Evolutionary conservation across 2,113 vertebrate species (phyloP), one percentile per base, ranked within the genome.

Genomic region (Herpetotheres cachinnans): DNA sequence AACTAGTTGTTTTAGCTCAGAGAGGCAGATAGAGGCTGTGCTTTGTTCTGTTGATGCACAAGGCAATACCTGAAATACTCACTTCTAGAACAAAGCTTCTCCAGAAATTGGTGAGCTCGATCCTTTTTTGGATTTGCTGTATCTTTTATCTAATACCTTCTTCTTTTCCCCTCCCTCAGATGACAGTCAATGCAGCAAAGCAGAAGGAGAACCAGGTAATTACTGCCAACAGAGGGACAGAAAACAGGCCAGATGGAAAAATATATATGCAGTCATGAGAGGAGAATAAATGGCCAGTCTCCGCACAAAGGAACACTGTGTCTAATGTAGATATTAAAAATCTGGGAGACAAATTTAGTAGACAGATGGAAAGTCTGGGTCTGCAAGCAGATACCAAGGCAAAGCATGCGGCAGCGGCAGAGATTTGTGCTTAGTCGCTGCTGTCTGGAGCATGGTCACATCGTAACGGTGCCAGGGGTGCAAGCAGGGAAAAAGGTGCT

Each of bases 141-240:
- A 25, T 42, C 26, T 84, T 87, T 76, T 67, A 16, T 26, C 34
- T 61, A 79, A 58, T 9, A 34, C 24, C 30, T 66, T 89, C 34
- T 79, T 70, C 22, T 77, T 74, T 77, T 79, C 16, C 10, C 10
- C 20, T 87, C 58, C 74, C 42, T 66, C 94, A 97, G 97, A 84
- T 52, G 8, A 90, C 3, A 25, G 10, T 12, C 78, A 80, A 12
- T 97, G 97, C 5, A 30, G 36, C 44, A 25, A 40, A 38, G 26
- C 56, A 70, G 30, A 19, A 26, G 77, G 44, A 70, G 40, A 94
- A 73, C 81, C 93, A 96, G 97, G 97, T 97, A 95, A 97, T 77
- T 77, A 50, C 40, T 76, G 27, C 19, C 49, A 89, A 19, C 7
- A 66, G 58, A 50, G 44, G 30, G 36, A n/a, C 42, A 63, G 71